Percentiles rank a stretch among this genome's conserved stretches.
Evolutionary conservation across 1,140 invertebrate species (phyloP).

Genomic region (Drosophila suzukii): DNA sequence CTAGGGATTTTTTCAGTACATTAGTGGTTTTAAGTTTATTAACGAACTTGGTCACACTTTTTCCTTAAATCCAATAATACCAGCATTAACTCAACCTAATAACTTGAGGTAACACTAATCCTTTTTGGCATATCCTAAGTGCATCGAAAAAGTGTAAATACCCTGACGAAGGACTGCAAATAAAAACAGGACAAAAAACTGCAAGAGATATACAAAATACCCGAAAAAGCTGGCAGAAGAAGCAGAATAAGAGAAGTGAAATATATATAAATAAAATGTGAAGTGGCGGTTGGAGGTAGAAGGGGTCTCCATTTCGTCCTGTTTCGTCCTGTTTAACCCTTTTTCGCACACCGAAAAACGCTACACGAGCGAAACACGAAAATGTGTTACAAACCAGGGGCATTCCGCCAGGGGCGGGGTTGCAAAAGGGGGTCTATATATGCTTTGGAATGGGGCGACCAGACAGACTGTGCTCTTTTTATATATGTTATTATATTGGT

Average conservation of each 20-base stretch:
- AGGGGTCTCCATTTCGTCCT: conserved; percentile 41
- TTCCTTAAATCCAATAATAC: not conserved
- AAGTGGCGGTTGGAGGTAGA: conserved; percentile 13
- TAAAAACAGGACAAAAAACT: conserved; percentile 23
- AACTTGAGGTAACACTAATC: not conserved
- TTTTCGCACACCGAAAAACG: conserved; percentile 45
- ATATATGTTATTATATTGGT: conserved; percentile 61
- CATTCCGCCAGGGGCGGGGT: not conserved
- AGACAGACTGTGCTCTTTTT: conserved; percentile 69
- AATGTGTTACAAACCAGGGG: conserved; percentile 53
- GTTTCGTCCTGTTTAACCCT: conserved; percentile 50
- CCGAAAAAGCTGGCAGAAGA: conserved; percentile 24
- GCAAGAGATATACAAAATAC: conserved; percentile 26
- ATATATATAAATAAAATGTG: conserved; percentile 53
- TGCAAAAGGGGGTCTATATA: not conserved
- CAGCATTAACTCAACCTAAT: not conserved
- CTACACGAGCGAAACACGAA: conserved; percentile 46
- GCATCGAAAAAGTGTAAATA: conserved; percentile 19
- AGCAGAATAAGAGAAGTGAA: conserved; percentile 40
- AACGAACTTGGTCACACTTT: not conserved
- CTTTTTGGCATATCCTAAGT: not conserved
- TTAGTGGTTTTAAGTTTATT: too few relatives aligned
- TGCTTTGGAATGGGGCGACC: conserved; percentile 25
- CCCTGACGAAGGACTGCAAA: not conserved
- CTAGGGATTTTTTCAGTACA: too few relatives aligned